phyloP scores from a whole-genome alignment of 2,113 vertebrate genomes.

The Heloderma charlesbogerti region DNA sequence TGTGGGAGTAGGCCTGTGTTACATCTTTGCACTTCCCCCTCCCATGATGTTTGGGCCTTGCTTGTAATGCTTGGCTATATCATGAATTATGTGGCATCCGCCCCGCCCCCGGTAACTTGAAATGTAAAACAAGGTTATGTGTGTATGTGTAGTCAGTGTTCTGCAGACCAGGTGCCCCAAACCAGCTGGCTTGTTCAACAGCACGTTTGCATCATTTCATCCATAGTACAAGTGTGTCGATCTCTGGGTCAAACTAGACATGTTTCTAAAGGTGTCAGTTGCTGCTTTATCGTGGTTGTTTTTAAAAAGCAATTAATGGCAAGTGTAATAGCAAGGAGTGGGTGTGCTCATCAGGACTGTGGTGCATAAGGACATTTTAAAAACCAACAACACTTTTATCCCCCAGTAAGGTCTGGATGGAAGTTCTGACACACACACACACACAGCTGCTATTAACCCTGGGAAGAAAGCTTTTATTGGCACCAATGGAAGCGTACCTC shows the following conservation, averaged over 20 bases:
- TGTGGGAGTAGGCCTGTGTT: neutral
- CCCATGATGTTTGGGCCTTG: neutral
- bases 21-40: neutral
- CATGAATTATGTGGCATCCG: neutral
- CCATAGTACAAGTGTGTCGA: neutral
- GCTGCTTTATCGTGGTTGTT: neutral
- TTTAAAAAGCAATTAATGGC: no score
- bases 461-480: neutral
- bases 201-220: neutral
- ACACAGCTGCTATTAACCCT: neutral
- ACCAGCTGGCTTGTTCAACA: neutral
- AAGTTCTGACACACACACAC: neutral
- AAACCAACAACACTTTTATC: no score
- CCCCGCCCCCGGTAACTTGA: neutral
- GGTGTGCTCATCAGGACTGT: neutral
- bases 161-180: neutral
- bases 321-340: no score
- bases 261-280: neutral
- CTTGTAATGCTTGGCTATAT: neutral
- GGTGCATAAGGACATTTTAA: neutral
- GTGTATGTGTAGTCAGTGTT: neutral
- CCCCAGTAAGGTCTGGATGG: neutral
- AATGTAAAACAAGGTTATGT: neutral
- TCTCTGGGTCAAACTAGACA: neutral
- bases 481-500: neutral